Base-by-base conservation (phyloP, 2,888 invertebrate species). In the Phaedon cochleariae region DNA sequence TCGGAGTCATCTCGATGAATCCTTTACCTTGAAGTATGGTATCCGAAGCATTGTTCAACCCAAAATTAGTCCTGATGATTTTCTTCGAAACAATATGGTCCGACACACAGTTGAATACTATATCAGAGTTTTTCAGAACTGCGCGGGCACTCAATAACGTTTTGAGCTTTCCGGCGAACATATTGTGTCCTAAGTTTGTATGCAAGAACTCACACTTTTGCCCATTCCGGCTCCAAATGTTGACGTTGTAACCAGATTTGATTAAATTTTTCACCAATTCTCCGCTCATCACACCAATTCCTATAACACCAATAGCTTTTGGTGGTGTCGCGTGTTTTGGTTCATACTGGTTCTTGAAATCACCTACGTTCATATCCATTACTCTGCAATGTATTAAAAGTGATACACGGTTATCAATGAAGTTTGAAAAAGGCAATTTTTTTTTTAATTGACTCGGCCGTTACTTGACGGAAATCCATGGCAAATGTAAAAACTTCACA, bases 31-130 rank as follows among this genome's bases (percentile, higher is more conserved):
- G 83, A 20, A 87, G 82, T 70, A 92, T 92, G 79, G 94, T 93
- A 62, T 89, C 84, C 59, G 89, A 83, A 52, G 86, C 86, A 78
- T 92, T 90, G 59, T 97, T 85, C 2, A 97, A 95, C 1, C 97
- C 97, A 79, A 95, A 95, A 83, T 96, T 96, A 41, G 96, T 96
- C 85, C 96, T 96, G 26, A 98, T 95, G 86, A 97, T 92, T 95
- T 95, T 82, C 86, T 96, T 96, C 60, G 96, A 94, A 59, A 95
- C 96, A 77, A 92, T 91, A 2, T 97, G 95, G 85, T 97, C 96
- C 0, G 97, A 91, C 10, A 98, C 95, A 82, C 97, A 98, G 7
- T 95, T 95, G 84, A 98, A 97, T 55, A 96, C 96, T 72, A 98
- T 94, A 82, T 98, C 97, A 0, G 96, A 94, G 59, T 91, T 90